A percentile compares a stretch with the other conserved stretches of the same genome.
Evolutionary conservation across 1,140 invertebrate genomes (phyloP).

Genomic region (Drosophila oshimai): DNA sequence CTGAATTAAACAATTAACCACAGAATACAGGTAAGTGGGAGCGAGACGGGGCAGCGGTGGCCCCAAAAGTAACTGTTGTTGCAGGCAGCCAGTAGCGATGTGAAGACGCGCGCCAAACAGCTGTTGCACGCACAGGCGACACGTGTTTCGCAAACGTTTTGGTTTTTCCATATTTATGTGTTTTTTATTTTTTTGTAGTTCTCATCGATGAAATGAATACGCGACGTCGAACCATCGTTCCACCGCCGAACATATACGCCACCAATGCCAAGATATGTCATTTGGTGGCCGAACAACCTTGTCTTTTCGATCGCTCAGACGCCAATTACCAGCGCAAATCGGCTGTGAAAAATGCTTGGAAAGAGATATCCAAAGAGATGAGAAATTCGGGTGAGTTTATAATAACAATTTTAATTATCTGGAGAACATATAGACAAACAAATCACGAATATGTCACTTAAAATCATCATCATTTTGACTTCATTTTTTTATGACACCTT

Average conservation of each 20-base stretch:
- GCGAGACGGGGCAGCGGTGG: too few relatives aligned
- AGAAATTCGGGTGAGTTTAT: slow-evolving; percentile 49
- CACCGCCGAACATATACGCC: slow-evolving; percentile 49
- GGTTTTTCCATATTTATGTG: background rate
- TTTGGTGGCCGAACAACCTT: slow-evolving; percentile 59
- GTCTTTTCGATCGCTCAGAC: slow-evolving; percentile 70
- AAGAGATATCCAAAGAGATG: slow-evolving; percentile 53
- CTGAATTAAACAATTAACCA: background rate
- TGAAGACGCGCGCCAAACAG: slow-evolving; percentile 44
- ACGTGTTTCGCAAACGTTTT: slow-evolving; percentile 13
- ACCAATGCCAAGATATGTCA: slow-evolving; percentile 69
- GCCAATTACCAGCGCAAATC: slow-evolving; percentile 56
- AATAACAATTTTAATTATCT: background rate
- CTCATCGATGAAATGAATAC: background rate
- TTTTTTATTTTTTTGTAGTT: background rate
- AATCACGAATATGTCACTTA: too few relatives aligned
- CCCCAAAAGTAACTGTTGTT: slow-evolving; percentile 11
- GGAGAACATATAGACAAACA: too few relatives aligned
- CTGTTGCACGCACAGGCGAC: slow-evolving; percentile 58
- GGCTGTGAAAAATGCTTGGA: slow-evolving; percentile 58
- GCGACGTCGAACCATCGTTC: slow-evolving; percentile 5
- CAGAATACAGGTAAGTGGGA: background rate
- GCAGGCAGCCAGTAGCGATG: background rate
- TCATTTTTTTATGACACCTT: background rate
- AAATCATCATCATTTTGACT: too few relatives aligned